These are phyloP conservation scores for Lycopodina hypogea DNA, from an alignment of 37 sponge, comb jelly and placozoan genomes.

Conservation along the genomic window DNA sequence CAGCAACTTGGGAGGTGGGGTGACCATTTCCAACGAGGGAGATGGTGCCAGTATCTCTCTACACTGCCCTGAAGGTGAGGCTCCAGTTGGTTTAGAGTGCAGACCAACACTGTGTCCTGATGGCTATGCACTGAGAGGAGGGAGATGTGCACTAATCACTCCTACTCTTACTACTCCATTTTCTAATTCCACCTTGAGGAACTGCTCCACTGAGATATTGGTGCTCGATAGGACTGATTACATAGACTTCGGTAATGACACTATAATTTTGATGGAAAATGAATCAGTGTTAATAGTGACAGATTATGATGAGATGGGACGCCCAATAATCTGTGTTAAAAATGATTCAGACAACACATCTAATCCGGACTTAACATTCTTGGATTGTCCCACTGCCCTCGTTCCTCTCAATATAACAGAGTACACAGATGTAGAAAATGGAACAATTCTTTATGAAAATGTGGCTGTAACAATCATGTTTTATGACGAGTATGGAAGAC, in stretches of 20 bases:
- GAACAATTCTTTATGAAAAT: background rate
- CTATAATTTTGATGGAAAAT: background rate
- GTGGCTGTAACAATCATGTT: background rate
- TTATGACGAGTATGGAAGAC: conserved; percentile 6
- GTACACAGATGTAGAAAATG: background rate
- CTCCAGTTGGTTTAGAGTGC: background rate
- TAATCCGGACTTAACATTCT: background rate
- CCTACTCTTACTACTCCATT: background rate
- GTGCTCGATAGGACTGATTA: conserved; percentile 25
- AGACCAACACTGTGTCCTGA: conserved; percentile 12
- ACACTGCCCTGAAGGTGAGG: background rate
- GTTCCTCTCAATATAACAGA: conserved; percentile 14
- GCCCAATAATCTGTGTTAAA: background rate
- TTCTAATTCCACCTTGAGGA: background rate
- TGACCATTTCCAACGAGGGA: background rate
- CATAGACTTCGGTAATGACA: conserved; percentile 4
- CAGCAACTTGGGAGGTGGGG: conserved; percentile 5
- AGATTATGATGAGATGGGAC: background rate
- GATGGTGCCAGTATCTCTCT: background rate
- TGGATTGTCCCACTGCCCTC: conserved; percentile 13
- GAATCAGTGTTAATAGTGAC: background rate
- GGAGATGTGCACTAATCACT: background rate
- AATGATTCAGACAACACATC: background rate
- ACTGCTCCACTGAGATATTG: conserved; percentile 11
- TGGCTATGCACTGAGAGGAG: background rate